Evolutionary conservation across 2,888 invertebrate species (phyloP), one percentile per base, ranked within the genome.

Genomic region (Drosophila vallismaia): DNA sequence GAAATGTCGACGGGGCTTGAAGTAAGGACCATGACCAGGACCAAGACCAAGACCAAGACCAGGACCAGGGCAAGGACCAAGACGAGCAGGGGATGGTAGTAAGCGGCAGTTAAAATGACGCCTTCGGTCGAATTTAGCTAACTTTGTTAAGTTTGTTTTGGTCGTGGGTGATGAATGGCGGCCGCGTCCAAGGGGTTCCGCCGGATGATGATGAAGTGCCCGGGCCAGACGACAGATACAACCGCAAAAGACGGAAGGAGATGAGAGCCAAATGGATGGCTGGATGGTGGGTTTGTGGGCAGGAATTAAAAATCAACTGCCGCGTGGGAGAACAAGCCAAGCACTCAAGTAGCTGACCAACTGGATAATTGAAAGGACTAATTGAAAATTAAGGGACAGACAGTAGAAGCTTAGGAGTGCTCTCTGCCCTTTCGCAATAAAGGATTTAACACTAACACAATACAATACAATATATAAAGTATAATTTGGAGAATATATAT

Each of bases 131-230:
- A 82, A 86, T 82, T 74, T 77, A 84, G 81, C 71, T 86, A 83
- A 83, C 80, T 86, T 74, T 63, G 81, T 84, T 81, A 84, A 82
- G 81, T 80, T 76, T 84, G 81, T 77, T 80, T 75, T 71, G 48
- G 67, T 52, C 66, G 36, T 28, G 52, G 52, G 63, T 52, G 63
- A 28, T 45, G 44, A 63, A 14, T 52, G 66, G 51, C 66, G 52
- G 58, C 26, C 58, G 36, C 63, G 36, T 51, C 44, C 52, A 33
- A 50, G 24, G 60, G 62, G 33, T 12, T 29, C 48, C 62, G 36
- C 33, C n/a, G 67, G 52, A 63, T 63, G 63, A 63, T 63, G 63
- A 63, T 63, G 63, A 63, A 66, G 63, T 66, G 52, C 63, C 36
- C 36, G n/a, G 36, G 5, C 63, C 66, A 45, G 67, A 26, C 60